These are phyloP conservation scores for Pandion haliaetus DNA, from an alignment of 2,113 vertebrate species.

Conservation along the genomic window DNA sequence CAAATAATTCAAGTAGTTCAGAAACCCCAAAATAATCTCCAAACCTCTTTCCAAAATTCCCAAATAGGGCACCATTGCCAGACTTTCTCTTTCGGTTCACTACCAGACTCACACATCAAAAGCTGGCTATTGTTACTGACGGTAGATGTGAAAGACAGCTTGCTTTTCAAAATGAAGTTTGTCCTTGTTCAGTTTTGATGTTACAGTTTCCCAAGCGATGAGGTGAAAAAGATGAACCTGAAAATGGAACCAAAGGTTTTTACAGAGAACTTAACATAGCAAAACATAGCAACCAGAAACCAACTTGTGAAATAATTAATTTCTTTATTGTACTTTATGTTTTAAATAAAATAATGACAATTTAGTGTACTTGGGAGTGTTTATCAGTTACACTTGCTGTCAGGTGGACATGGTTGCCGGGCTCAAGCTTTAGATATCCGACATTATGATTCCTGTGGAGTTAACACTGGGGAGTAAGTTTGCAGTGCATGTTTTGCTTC, in stretches of 20 bases:
- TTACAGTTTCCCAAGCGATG: not conserved
- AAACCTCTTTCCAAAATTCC: constrained; percentile 21
- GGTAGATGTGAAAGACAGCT: constrained; percentile 52
- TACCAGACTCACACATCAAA: constrained; percentile 47
- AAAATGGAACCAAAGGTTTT: not conserved
- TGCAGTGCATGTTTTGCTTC: not conserved
- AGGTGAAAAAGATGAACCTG: not conserved
- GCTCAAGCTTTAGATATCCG: not conserved
- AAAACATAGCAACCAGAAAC: not conserved
- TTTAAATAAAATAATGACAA: not conserved
- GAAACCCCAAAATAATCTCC: constrained; percentile 67
- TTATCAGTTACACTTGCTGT: not conserved
- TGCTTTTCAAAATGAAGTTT: constrained; percentile 65
- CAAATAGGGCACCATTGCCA: constrained; percentile 24
- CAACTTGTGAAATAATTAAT: not conserved
- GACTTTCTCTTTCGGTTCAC: constrained; percentile 38
- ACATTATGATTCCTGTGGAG: not conserved
- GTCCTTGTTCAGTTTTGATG: not conserved
- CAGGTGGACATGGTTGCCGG: not conserved
- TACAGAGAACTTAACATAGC: not conserved
- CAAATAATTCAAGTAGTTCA: constrained; percentile 67
- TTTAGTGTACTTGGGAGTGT: not conserved
- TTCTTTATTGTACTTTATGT: not conserved
- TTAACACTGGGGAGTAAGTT: not conserved
- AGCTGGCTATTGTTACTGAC: constrained; percentile 57